Conservation (phyloP, 2,888 invertebrate genomes). For the Macrosoma leucophasiata region DNA sequence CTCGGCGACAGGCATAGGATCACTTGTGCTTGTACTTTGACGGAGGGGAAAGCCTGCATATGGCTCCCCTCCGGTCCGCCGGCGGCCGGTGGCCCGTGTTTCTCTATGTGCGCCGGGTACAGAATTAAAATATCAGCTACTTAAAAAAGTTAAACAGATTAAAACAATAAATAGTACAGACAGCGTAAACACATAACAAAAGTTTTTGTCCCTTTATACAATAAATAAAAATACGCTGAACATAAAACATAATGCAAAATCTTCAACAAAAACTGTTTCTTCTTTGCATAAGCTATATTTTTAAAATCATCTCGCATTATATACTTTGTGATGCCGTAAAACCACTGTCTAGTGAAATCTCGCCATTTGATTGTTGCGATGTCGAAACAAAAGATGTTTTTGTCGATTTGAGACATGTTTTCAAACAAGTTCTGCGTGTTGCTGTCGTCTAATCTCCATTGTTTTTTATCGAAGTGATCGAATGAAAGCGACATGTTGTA, state of each 20-base stretch:
- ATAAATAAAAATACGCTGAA: background rate
- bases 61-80: too few species aligned
- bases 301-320: slow-evolving; percentile 75
- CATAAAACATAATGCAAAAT: background rate
- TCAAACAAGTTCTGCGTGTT: slow-evolving; percentile 63
- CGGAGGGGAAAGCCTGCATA: too few species aligned
- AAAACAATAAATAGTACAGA: too few species aligned
- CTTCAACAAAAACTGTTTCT: slow-evolving; percentile 1
- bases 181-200: too few species aligned
- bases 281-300: slow-evolving; percentile 2
- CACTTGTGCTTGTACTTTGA: too few species aligned
- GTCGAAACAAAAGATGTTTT: slow-evolving; percentile 75
- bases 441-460: slow-evolving; percentile 78
- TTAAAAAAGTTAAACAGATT: too few species aligned
- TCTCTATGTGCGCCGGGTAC: too few species aligned
- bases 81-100: too few species aligned
- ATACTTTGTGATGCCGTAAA: slow-evolving; percentile 78
- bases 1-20: too few species aligned
- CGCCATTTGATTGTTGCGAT: slow-evolving; percentile 77
- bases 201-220: background rate
- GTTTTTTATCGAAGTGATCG: slow-evolving; percentile 78
- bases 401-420: slow-evolving; percentile 64
- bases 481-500: slow-evolving; percentile 78
- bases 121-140: too few species aligned
- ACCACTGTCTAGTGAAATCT: slow-evolving; percentile 75